phyloP scores from a whole-genome alignment of 2,113 vertebrate genomes.

The Setophaga coronata region DNA sequence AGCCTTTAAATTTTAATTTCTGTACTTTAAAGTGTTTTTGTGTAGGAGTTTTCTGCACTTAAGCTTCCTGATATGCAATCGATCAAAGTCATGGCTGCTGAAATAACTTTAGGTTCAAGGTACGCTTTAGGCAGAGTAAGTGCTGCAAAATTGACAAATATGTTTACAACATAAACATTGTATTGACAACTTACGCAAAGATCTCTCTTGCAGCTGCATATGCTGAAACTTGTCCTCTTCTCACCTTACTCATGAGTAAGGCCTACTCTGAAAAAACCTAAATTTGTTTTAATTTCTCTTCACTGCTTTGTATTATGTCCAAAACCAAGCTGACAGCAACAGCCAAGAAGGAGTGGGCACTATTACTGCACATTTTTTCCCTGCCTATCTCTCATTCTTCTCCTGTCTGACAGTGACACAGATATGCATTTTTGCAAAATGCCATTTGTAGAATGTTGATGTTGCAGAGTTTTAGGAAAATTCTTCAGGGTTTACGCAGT shows the following conservation, averaged over 20 bases:
- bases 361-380: not conserved
- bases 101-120: not conserved
- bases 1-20: slow-evolving; percentile 15
- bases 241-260: not conserved
- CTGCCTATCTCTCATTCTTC: not conserved
- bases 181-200: slow-evolving; percentile 5
- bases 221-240: not conserved
- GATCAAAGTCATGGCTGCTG: slow-evolving; percentile 6
- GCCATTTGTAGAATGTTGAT: not conserved
- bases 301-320: not conserved
- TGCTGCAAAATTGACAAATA: slow-evolving; percentile 7
- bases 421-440: not conserved
- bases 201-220: not conserved
- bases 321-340: not conserved
- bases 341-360: not conserved
- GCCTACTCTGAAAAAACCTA: not conserved
- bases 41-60: slow-evolving; percentile 32
- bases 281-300: not conserved
- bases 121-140: not conserved
- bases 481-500: not conserved
- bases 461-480: not conserved
- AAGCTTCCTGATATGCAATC: slow-evolving; percentile 20
- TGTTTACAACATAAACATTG: slow-evolving; percentile 23
- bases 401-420: not conserved
- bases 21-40: not conserved